These are phyloP conservation scores for Parasteatoda lunata DNA, from an alignment of 2,888 invertebrate species.

Conservation along the genomic window DNA sequence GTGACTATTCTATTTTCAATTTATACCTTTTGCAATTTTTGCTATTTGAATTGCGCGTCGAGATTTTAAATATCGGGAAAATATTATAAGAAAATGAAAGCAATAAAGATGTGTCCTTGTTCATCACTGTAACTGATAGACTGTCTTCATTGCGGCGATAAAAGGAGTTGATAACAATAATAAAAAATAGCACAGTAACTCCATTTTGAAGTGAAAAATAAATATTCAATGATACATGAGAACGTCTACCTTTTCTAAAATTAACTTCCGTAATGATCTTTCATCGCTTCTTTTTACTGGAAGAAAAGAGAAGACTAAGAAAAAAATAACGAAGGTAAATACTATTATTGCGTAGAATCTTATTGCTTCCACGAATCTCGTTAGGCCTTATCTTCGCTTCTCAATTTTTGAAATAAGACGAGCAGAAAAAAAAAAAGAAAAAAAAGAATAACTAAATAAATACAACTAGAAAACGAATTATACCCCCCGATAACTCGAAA, in stretches of 20 bases:
- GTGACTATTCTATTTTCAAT: no score
- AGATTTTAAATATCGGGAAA: background rate
- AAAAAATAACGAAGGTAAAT: background rate
- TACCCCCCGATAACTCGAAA: background rate
- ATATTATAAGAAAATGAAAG: background rate
- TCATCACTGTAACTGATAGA: no score
- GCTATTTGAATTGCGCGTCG: no score
- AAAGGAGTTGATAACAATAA: background rate
- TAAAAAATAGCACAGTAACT: background rate
- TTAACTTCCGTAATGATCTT: conserved; percentile 1
- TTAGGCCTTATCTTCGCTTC: conserved; percentile 3
- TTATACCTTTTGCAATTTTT: no score
- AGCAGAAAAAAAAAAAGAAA: background rate
- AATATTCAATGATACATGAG: background rate
- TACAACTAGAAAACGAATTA: background rate
- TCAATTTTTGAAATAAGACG: background rate
- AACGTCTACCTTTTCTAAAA: background rate
- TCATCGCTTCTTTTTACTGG: background rate
- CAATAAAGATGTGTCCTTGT: background rate
- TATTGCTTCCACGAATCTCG: background rate
- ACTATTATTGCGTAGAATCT: background rate
- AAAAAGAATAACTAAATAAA: background rate
- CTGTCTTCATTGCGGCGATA: no score
- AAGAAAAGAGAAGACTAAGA: background rate
- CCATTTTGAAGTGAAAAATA: background rate